Conservation (phyloP, 2,113 vertebrate genomes). For the Psophia crepitans region DNA sequence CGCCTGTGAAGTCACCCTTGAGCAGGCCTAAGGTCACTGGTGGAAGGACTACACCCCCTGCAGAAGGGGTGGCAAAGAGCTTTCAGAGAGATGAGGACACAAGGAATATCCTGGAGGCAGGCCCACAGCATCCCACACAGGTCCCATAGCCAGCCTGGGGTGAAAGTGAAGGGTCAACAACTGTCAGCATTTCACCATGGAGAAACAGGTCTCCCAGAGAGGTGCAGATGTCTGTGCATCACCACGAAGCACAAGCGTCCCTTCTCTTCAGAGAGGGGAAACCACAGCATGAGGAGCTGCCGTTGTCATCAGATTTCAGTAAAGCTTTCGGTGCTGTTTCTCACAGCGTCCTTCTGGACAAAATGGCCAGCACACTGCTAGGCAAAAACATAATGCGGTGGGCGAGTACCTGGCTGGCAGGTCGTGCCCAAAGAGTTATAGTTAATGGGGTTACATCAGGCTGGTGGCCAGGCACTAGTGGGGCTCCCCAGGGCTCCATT, state of each 20-base stretch:
- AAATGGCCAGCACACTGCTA: too few relatives aligned
- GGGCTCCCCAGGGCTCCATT: too few relatives aligned
- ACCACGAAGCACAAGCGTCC: background rate
- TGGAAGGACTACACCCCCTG: background rate
- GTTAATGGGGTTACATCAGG: too few relatives aligned
- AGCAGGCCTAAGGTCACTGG: background rate
- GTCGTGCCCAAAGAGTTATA: too few relatives aligned
- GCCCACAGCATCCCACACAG: background rate
- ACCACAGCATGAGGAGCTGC: background rate
- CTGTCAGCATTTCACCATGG: too few relatives aligned
- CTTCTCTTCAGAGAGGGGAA: background rate
- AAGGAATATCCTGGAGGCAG: background rate
- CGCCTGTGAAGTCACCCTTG: background rate
- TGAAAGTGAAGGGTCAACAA: background rate
- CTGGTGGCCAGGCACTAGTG: too few relatives aligned
- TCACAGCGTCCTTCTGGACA: too few relatives aligned
- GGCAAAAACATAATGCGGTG: too few relatives aligned
- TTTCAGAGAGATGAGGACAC: background rate
- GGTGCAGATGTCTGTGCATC: background rate
- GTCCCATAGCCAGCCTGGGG: background rate
- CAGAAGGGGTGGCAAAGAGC: background rate
- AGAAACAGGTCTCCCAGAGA: background rate
- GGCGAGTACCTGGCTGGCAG: too few relatives aligned
- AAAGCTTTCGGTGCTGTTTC: too few relatives aligned
- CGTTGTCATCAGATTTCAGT: too few relatives aligned